Conservation (phyloP, 2,888 invertebrate genomes). For the Mystacides longicornis region DNA sequence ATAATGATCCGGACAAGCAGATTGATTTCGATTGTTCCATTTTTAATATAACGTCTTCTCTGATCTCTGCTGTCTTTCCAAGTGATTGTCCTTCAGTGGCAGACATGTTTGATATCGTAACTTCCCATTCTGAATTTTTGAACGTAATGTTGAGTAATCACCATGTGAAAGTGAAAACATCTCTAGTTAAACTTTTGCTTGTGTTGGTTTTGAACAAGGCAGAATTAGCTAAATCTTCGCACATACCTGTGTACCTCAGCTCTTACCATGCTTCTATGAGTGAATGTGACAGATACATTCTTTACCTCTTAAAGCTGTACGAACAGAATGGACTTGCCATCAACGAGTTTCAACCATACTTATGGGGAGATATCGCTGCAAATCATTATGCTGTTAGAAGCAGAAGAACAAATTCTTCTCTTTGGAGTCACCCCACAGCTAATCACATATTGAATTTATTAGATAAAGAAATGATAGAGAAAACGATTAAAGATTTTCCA, state of each 20-base stretch:
- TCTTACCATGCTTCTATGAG: slow-evolving; percentile 69
- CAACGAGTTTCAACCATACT: slow-evolving; percentile 64
- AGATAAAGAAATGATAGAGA: slow-evolving; percentile 53
- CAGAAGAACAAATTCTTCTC: slow-evolving; percentile 42
- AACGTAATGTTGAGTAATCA: slow-evolving; percentile 56
- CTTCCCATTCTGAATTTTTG: slow-evolving; percentile 70
- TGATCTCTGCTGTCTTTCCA: slow-evolving; percentile 51
- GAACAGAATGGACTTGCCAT: slow-evolving; percentile 60
- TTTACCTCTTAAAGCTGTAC: slow-evolving; percentile 60
- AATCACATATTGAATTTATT: slow-evolving; percentile 67
- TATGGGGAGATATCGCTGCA: slow-evolving; percentile 78
- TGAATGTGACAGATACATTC: slow-evolving; percentile 61
- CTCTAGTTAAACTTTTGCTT: slow-evolving; percentile 58
- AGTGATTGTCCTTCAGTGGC: slow-evolving; percentile 42
- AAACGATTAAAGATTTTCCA: slow-evolving; percentile 66
- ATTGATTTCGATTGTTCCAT: slow-evolving; percentile 30
- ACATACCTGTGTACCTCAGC: slow-evolving; percentile 69
- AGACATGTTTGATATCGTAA: slow-evolving; percentile 64
- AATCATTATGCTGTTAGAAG: slow-evolving; percentile 65
- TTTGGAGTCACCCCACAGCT: slow-evolving; percentile 66
- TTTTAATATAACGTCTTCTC: slow-evolving; percentile 47
- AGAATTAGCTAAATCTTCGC: slow-evolving; percentile 55
- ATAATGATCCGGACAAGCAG: background rate
- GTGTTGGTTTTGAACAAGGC: slow-evolving; percentile 56
- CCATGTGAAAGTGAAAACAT: slow-evolving; percentile 47